Evolutionary conservation across 1,140 invertebrate species (phyloP).

Genomic region (Sycophaga agraensis): DNA sequence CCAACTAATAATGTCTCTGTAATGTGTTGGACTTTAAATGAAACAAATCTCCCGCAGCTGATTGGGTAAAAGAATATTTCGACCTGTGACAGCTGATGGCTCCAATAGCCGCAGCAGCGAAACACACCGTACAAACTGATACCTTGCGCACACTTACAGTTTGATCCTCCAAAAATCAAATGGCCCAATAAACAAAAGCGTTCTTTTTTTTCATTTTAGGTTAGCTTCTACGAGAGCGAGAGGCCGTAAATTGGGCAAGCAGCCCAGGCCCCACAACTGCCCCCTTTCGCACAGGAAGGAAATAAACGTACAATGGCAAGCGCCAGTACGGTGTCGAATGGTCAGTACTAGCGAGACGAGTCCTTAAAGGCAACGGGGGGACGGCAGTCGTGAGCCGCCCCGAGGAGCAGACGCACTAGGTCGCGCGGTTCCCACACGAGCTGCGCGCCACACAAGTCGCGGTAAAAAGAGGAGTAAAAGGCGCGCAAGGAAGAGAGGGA

Average conservation of each 20-base stretch:
- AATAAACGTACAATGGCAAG: not conserved
- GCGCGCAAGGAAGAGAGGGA: not conserved
- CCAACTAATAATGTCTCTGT: too few relatives aligned
- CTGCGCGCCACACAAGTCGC: slow-evolving; percentile 18
- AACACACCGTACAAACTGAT: too few relatives aligned
- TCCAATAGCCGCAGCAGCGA: too few relatives aligned
- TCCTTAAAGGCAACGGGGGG: not conserved
- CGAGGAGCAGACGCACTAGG: slow-evolving; percentile 26
- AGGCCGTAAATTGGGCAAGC: too few relatives aligned
- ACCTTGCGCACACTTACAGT: too few relatives aligned
- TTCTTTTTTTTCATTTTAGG: not conserved
- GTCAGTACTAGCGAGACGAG: not conserved
- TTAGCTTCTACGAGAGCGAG: not conserved
- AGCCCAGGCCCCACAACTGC: too few relatives aligned
- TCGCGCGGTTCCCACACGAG: slow-evolving; percentile 16
- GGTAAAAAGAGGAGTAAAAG: slow-evolving; percentile 18
- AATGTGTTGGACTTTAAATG: too few relatives aligned
- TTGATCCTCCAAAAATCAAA: too few relatives aligned
- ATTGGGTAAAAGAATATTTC: too few relatives aligned
- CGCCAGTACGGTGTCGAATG: not conserved
- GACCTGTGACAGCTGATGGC: too few relatives aligned
- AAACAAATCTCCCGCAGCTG: too few relatives aligned
- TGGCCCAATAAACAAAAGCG: too few relatives aligned
- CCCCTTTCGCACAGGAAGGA: not conserved
- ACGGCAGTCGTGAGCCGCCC: slow-evolving; percentile 6